These are phyloP conservation scores for Rapana venosa DNA, from an alignment of 2,888 invertebrate species.

Conservation along the genomic window DNA sequence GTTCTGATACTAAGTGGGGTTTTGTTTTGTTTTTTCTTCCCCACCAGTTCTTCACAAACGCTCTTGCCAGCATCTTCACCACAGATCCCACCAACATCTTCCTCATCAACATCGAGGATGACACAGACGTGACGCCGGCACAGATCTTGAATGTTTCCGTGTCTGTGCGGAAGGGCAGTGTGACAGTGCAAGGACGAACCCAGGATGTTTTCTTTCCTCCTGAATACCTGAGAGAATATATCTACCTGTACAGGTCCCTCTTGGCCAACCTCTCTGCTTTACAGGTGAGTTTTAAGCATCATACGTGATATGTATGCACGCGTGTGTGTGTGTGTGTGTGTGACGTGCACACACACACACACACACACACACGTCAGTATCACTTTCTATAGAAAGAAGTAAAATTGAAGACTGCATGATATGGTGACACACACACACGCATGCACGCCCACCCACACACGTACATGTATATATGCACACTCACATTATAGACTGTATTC, in stretches of 20 bases:
- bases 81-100: constrained; percentile 95
- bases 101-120: constrained; percentile 94
- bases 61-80: constrained; percentile 92
- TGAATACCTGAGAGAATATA: constrained; percentile 92
- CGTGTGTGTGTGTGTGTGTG: no score
- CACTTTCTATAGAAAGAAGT: no score
- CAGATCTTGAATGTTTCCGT: constrained; percentile 96
- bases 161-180: constrained; percentile 83
- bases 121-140: constrained; percentile 86
- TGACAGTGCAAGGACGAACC: constrained; percentile 53
- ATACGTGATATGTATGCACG: no score
- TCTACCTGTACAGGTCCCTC: constrained; percentile 94
- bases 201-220: constrained; percentile 88
- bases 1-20: not conserved
- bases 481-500: no score
- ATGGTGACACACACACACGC: no score
- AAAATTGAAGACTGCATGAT: no score
- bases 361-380: no score
- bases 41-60: constrained; percentile 88
- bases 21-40: no score
- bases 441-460: no score
- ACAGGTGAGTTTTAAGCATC: constrained; percentile 81
- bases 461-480: no score
- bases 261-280: constrained; percentile 92
- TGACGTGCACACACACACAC: no score